These are phyloP conservation scores for Bursaphelenchus okinawaensis DNA, from an alignment of 2,888 invertebrate species.

Conservation along the genomic window DNA sequence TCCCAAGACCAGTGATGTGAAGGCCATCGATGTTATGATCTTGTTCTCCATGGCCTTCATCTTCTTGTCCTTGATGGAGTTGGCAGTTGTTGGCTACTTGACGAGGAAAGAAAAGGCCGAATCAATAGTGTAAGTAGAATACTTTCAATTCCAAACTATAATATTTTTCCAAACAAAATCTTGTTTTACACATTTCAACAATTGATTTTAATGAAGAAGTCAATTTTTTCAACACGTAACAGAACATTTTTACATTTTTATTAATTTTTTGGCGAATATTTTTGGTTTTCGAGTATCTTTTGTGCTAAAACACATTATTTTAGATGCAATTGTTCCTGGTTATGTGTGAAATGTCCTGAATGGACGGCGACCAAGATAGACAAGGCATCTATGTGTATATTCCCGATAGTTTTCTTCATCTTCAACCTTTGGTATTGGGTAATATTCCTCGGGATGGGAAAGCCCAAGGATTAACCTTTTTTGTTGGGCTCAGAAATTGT, in stretches of 20 bases:
- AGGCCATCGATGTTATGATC: slow-evolving; percentile 57
- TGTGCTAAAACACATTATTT: slow-evolving; percentile 17
- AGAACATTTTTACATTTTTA: neutral
- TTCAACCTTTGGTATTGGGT: slow-evolving; percentile 58
- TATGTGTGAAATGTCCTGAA: slow-evolving; percentile 52
- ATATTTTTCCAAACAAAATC: no score
- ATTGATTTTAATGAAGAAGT: no score
- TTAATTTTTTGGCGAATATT: slow-evolving; percentile 3
- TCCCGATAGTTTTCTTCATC: slow-evolving; percentile 49
- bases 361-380: slow-evolving; percentile 56
- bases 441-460: slow-evolving; percentile 48
- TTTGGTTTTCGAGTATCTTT: neutral
- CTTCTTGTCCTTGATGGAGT: slow-evolving; percentile 54
- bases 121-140: slow-evolving; percentile 36
- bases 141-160: neutral
- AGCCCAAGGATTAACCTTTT: neutral
- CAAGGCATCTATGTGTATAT: slow-evolving; percentile 48
- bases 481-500: no score
- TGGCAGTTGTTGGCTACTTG: slow-evolving; percentile 55
- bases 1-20: slow-evolving; percentile 54
- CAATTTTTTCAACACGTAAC: neutral
- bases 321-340: slow-evolving; percentile 53
- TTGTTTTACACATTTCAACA: no score
- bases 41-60: slow-evolving; percentile 57
- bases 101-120: slow-evolving; percentile 37